A percentile compares a stretch with the other conserved stretches of the same genome.
phyloP scores from a whole-genome alignment of 2,888 invertebrate genomes.

The Dioctria rufipes region DNA sequence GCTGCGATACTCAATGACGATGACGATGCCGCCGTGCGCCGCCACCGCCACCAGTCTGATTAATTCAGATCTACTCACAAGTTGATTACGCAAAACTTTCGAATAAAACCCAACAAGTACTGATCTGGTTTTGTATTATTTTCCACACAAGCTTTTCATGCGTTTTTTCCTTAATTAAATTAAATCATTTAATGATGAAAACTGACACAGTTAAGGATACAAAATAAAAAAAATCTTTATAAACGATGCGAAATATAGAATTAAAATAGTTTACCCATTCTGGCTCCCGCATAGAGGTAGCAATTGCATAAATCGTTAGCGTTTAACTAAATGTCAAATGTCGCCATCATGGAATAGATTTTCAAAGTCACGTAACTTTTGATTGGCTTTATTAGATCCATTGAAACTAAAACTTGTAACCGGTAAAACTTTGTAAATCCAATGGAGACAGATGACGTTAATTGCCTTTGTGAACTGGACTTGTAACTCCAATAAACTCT shows the following conservation, averaged over 20 bases:
- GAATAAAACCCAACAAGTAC: no score
- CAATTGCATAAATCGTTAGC: neutral
- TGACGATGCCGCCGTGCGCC: neutral
- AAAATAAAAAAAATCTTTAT: neutral
- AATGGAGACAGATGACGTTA: slow-evolving; percentile 2
- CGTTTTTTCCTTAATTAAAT: neutral
- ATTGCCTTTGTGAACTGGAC: neutral
- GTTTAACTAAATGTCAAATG: neutral
- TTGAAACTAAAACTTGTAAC: neutral
- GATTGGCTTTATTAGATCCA: neutral
- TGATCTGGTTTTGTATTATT: no score
- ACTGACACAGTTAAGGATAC: neutral
- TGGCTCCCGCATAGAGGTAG: neutral
- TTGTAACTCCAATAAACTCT: no score
- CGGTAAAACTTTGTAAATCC: neutral
- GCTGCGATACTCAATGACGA: neutral
- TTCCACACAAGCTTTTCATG: neutral
- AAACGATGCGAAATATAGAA: neutral
- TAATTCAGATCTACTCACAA: no score
- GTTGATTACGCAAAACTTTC: no score
- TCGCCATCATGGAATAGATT: neutral
- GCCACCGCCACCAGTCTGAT: neutral
- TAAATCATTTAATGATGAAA: neutral
- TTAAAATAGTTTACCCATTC: neutral
- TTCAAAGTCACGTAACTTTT: slow-evolving; percentile 13